Percentiles rank a stretch among this genome's conserved stretches.
phyloP scores from a whole-genome alignment of 2,888 invertebrate species.

The Augiades crinisus region DNA sequence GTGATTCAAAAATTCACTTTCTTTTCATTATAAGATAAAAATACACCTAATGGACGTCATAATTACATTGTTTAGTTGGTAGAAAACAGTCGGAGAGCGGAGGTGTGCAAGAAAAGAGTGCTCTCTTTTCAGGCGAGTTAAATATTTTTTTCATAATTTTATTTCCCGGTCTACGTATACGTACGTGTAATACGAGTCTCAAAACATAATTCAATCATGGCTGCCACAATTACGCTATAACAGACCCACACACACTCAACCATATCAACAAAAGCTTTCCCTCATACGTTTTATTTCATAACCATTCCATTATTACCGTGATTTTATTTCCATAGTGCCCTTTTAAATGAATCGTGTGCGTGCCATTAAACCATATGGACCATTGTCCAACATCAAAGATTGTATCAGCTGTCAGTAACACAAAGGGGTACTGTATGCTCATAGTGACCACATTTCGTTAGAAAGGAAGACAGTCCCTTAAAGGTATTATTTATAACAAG shows the following conservation, averaged over 20 bases:
- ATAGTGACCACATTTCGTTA: background rate
- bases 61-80: no score
- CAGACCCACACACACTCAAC: background rate
- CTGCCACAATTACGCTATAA: no score
- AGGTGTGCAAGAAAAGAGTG: no score
- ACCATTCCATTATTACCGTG: conserved; percentile 4
- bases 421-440: conserved; percentile 7
- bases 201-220: background rate
- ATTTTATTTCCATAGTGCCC: conserved; percentile 5
- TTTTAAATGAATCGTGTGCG: conserved; percentile 9
- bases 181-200: background rate
- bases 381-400: conserved; percentile 14
- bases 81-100: no score
- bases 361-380: conserved; percentile 12
- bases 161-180: no score
- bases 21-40: no score
- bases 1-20: no score
- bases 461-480: background rate
- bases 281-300: background rate
- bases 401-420: conserved; percentile 13
- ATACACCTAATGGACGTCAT: no score
- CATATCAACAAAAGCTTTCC: conserved; percentile 2
- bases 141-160: no score
- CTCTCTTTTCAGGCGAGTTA: no score
- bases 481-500: no score